Conservation (phyloP, 2,113 vertebrate genomes). For the Trichomycterus rosablanca region DNA sequence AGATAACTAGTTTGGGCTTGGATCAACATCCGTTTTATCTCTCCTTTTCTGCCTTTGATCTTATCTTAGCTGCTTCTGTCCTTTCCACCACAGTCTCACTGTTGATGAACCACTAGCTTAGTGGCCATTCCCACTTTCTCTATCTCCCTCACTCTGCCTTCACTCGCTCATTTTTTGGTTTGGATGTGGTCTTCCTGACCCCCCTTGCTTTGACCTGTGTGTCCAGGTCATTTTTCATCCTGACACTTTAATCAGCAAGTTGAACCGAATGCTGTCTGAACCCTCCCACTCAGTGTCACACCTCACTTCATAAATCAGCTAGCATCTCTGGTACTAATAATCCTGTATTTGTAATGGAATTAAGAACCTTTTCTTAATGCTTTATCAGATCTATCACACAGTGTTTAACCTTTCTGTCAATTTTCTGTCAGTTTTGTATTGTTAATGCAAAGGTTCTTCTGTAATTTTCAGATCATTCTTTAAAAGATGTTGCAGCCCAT, state of each 20-base stretch:
- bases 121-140: background rate
- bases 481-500: too few species aligned
- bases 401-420: background rate
- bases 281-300: background rate
- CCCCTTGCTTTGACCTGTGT: conserved; percentile 37
- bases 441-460: too few species aligned
- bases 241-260: conserved; percentile 54
- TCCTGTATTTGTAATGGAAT: conserved; percentile 5
- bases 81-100: conserved; percentile 3
- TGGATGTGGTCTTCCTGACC: background rate
- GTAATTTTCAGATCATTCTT: background rate
- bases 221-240: conserved; percentile 43
- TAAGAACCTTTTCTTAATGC: background rate
- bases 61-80: conserved; percentile 19
- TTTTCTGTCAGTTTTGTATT: too few species aligned
- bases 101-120: background rate
- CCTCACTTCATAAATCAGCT: conserved; percentile 29
- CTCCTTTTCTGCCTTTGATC: conserved; percentile 12
- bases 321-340: conserved; percentile 14
- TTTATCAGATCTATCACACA: too few species aligned
- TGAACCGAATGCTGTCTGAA: conserved; percentile 13
- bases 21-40: conserved; percentile 35
- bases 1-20: conserved; percentile 8
- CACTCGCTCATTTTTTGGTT: background rate
- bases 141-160: background rate